Evolutionary conservation across 2,797 vertebrate genomes (phyloP), one percentile per base, ranked within the genome.

Genomic region (Trachurus trachurus): DNA sequence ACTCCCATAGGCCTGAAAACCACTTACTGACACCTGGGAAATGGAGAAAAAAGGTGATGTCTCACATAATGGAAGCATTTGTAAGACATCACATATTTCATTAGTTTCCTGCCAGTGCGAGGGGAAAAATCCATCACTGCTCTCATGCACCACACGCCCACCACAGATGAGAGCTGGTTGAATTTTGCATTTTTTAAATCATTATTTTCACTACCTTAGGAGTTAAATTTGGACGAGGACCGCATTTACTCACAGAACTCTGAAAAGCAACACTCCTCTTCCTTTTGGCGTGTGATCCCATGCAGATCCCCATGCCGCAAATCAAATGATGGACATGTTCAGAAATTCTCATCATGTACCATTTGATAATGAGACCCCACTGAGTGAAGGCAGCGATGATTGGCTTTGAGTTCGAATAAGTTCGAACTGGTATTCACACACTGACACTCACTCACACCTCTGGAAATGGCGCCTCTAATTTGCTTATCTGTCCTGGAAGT

Each of bases 1-100:
- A 34, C 77, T 87, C 84, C 83, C 74, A 80, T 21, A 85, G 84
- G 86, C 73, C 68, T 62, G 19, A 78, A 85, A 90, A 90, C 68
- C 82, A 86, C 81, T 91, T 88, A 86, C 66, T 66, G 73, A 83
- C 81, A 88, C 83, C 57, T 81, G 76, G 62, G 78, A 87, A 82
- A 87, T 65, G 56, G 63, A 78, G 74, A 78, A 83, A 90, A 86
- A 79, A 72, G 76, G 53, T 71, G 76, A 88, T 49, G 71, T 86
- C 75, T 70, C 64, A 72, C 66, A 80, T 90, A 87, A 91, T 86
- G 74, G 83, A 85, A 74, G 79, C 81, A 84, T 91, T 89, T 90
- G 78, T 88, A 81, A 86, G 83, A 85, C 82, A 83, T 78, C 71
- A 70, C 68, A 88, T 87, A 87, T 90, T 91, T 89, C 81, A 89